Evolutionary conservation across 2,113 vertebrate genomes (phyloP), one percentile per base, ranked within the genome.

Genomic region (Cavia porcellus): DNA sequence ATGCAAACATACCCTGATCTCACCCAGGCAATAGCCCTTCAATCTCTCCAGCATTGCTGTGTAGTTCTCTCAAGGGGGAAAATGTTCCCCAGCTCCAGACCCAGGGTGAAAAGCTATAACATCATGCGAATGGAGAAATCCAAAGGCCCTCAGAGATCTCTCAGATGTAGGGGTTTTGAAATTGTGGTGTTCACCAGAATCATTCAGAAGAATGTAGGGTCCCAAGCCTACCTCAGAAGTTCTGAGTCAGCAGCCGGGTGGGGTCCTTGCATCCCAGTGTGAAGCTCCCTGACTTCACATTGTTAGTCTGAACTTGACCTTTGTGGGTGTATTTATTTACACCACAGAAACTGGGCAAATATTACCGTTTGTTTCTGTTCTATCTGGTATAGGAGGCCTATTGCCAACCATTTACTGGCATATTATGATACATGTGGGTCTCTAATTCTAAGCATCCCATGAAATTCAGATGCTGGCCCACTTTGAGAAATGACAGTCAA

Each of bases 321-420:
- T 8, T 20, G 89, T n/a, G 11, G 66, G 61, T 77, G 61, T 50
- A 83, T 92, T 82, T 94, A 61, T 92, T 93, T 81, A 95, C 13
- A 92, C 50, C 91, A 86, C 57, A 84, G 62, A 92, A 86, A 91
- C 1, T 96, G 28, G 62, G 52, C 62, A n/a, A 93, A 77, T 9
- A 47, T 87, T 75, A 38, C 61, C 84, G 42, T 86, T 95, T 88
- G 47, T 8, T 14, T 81, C 59, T 59, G 24, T 25, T 64, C n/a
- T 14, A 9, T 19, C 30, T 70, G 87, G 32, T 79, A 91, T 64
- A 25, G n/a, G 83, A 62, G 81, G 52, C 62, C 81, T n/a, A 12
- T 30, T 30, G 14, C 80, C 68, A 77, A 91, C 30, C n/a, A 87
- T 32, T 84, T 74, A 50, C 28, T 30, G 74, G 19, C 64, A 50